A percentile compares a stretch with the other conserved stretches of the same genome.
Evolutionary conservation across 2,888 invertebrate species (phyloP).

Genomic region (Kuschelorhynchus macadamiae): DNA sequence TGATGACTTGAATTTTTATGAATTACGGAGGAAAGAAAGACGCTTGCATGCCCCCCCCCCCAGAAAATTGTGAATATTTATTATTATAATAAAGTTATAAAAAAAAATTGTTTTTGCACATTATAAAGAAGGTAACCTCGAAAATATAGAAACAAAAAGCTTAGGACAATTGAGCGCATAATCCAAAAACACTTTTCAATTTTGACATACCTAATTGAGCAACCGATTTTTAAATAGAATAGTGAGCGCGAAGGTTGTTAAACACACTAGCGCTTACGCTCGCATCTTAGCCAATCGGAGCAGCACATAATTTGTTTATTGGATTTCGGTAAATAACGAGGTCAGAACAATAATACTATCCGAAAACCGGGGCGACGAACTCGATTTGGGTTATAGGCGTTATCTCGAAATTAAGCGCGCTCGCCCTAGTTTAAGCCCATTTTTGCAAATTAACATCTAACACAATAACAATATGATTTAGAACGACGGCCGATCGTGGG

Average conservation of each 20-base stretch:
- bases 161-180: too few relatives aligned
- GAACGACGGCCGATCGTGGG: slow-evolving; percentile 40
- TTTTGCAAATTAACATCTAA: slow-evolving; percentile 57
- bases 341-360: slow-evolving; percentile 53
- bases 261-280: slow-evolving; percentile 21
- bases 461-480: slow-evolving; percentile 52
- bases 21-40: too few relatives aligned
- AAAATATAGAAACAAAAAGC: too few relatives aligned
- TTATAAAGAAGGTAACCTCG: too few relatives aligned
- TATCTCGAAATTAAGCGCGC: slow-evolving; percentile 53
- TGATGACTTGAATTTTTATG: too few relatives aligned
- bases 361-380: slow-evolving; percentile 56
- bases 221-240: slow-evolving; percentile 37
- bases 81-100: too few relatives aligned
- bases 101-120: too few relatives aligned
- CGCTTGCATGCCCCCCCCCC: too few relatives aligned
- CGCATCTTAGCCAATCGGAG: slow-evolving; percentile 47
- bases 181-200: slow-evolving; percentile 27
- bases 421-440: slow-evolving; percentile 51
- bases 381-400: slow-evolving; percentile 55
- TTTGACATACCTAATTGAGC: slow-evolving; percentile 13
- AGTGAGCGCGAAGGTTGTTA: slow-evolving; percentile 33
- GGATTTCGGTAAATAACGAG: slow-evolving; percentile 51
- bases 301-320: slow-evolving; percentile 49
- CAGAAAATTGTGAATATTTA: too few relatives aligned